phyloP scores from a whole-genome alignment of 2,888 invertebrate species.

The Bombylius major region DNA sequence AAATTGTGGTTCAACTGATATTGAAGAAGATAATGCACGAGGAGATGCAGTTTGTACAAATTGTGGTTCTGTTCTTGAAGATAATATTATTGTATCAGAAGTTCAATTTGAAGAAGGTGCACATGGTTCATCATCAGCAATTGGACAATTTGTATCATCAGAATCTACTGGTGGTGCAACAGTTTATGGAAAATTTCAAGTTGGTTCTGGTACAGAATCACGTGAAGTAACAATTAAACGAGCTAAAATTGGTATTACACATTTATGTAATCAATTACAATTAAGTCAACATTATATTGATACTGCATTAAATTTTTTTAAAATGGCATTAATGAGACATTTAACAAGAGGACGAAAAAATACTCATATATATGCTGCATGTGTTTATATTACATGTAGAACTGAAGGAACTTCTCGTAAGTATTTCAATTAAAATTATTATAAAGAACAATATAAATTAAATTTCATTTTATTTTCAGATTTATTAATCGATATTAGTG shows the following conservation, averaged over 20 bases:
- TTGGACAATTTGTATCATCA: slow-evolving; percentile 87
- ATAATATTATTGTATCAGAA: slow-evolving; percentile 92
- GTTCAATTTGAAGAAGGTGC: slow-evolving; percentile 91
- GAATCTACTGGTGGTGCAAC: slow-evolving; percentile 77
- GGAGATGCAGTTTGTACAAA: slow-evolving; percentile 93
- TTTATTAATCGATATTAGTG: slow-evolving; percentile 93
- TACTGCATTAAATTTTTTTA: slow-evolving; percentile 87
- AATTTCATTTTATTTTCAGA: slow-evolving; percentile 40
- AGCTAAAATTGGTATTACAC: slow-evolving; percentile 73
- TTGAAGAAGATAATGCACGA: slow-evolving; percentile 87
- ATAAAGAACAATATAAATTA: neutral
- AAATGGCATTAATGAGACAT: slow-evolving; percentile 72
- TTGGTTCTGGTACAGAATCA: slow-evolving; percentile 75
- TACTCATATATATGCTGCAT: slow-evolving; percentile 87
- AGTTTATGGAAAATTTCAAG: slow-evolving; percentile 63
- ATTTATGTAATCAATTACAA: slow-evolving; percentile 73
- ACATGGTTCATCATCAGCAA: slow-evolving; percentile 72
- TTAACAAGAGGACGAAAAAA: slow-evolving; percentile 85
- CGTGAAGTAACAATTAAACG: slow-evolving; percentile 83
- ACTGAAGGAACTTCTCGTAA: slow-evolving; percentile 90
- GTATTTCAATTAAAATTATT: slow-evolving; percentile 23
- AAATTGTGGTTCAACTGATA: slow-evolving; percentile 78
- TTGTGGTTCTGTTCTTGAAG: slow-evolving; percentile 93
- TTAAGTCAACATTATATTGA: slow-evolving; percentile 86
- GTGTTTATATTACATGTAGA: slow-evolving; percentile 93